These are phyloP conservation scores for Pampus argenteus DNA, from an alignment of 2,797 vertebrate species.

Conservation along the genomic window DNA sequence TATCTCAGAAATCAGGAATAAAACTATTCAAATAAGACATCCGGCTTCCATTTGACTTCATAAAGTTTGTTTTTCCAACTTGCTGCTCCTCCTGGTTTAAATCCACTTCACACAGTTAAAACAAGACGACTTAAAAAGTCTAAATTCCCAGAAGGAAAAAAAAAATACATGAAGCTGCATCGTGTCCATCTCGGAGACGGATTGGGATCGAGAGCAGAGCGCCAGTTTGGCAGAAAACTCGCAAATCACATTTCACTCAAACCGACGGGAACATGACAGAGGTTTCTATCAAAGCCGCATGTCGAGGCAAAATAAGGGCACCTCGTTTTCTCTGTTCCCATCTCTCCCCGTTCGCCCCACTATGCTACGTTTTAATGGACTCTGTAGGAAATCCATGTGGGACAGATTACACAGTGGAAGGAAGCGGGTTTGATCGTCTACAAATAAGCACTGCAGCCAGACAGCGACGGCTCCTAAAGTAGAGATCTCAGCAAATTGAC, in stretches of 20 bases:
- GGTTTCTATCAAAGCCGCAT: slow-evolving; percentile 63
- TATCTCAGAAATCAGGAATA: slow-evolving; percentile 1
- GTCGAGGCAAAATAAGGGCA: slow-evolving; percentile 37
- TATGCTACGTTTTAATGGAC: slow-evolving; percentile 60
- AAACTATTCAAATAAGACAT: slow-evolving; percentile 2
- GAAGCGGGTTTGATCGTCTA: slow-evolving; percentile 76
- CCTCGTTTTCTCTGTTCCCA: slow-evolving; percentile 35
- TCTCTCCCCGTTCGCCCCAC: slow-evolving; percentile 42
- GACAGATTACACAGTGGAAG: slow-evolving; percentile 75
- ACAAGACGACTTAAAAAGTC: slow-evolving; percentile 12
- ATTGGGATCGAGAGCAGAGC: slow-evolving; percentile 41
- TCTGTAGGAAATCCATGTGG: slow-evolving; percentile 76
- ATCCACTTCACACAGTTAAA: slow-evolving; percentile 15
- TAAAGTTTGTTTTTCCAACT: slow-evolving; percentile 4
- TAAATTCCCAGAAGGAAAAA: slow-evolving; percentile 29
- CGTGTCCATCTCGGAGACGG: slow-evolving; percentile 45
- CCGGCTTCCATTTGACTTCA: neutral
- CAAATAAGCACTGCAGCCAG: slow-evolving; percentile 74
- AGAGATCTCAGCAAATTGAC: slow-evolving; percentile 71
- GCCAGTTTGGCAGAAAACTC: slow-evolving; percentile 40
- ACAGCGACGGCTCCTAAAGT: slow-evolving; percentile 64
- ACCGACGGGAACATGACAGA: slow-evolving; percentile 49
- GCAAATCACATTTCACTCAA: slow-evolving; percentile 68
- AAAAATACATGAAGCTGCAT: slow-evolving; percentile 17
- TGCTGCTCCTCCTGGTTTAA: neutral